These are phyloP conservation scores for Sicus ferrugineus DNA, from an alignment of 2,888 invertebrate genomes.

Conservation along the genomic window DNA sequence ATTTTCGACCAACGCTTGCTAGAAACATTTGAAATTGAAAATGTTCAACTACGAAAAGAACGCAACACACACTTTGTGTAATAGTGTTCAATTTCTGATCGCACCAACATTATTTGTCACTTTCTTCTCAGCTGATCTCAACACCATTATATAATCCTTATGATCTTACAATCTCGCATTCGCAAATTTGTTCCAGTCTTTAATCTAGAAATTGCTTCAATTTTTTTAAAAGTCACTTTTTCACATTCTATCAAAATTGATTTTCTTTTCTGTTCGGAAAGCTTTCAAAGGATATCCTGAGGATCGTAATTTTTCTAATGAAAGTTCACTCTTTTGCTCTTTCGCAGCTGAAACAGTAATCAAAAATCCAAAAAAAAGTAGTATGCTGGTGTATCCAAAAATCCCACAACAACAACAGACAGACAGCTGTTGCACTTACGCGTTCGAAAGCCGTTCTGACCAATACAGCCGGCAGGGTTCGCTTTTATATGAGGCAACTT, in stretches of 20 bases:
- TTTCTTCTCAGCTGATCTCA: not conserved
- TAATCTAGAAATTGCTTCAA: too few species aligned
- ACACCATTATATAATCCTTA: not conserved
- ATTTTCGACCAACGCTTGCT: too few species aligned
- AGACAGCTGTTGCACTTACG: slow-evolving; percentile 76
- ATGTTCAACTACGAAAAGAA: not conserved
- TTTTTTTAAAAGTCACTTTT: slow-evolving; percentile 1
- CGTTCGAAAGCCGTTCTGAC: slow-evolving; percentile 97
- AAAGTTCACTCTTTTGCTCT: slow-evolving; percentile 23
- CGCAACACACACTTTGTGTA: slow-evolving; percentile 23
- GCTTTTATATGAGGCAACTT: slow-evolving; percentile 67
- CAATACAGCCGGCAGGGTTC: slow-evolving; percentile 73
- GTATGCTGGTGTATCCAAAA: slow-evolving; percentile 40
- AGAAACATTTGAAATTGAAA: too few species aligned
- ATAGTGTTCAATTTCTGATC: slow-evolving; percentile 29
- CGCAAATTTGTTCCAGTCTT: too few species aligned
- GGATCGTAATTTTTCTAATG: slow-evolving; percentile 14
- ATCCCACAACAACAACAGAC: slow-evolving; percentile 51
- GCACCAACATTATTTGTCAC: not conserved
- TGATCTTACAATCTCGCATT: too few species aligned
- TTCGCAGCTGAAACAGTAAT: slow-evolving; percentile 18
- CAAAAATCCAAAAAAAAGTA: slow-evolving; percentile 44
- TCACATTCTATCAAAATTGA: not conserved
- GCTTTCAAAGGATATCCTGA: slow-evolving; percentile 30
- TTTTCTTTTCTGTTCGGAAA: slow-evolving; percentile 30